These are phyloP conservation scores for roundworm (Caenorhabditis elegans) DNA, from an alignment of 1,140 invertebrate genomes.

Conservation along the genomic window DNA sequence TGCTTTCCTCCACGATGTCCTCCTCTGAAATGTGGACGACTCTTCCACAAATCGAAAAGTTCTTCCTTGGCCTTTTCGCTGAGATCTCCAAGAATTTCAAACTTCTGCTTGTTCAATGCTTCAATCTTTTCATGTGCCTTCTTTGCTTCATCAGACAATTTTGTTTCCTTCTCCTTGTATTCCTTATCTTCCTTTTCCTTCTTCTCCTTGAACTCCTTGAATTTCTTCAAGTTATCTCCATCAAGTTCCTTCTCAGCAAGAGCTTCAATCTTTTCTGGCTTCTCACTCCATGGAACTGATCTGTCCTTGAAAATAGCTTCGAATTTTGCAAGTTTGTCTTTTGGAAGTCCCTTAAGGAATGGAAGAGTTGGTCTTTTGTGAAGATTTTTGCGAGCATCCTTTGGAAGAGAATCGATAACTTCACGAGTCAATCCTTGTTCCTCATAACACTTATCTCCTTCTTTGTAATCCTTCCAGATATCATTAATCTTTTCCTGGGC, in stretches of 20 bases:
- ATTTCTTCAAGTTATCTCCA: conserved; percentile 34
- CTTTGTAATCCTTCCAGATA: conserved; percentile 44
- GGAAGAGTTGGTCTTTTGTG: conserved; percentile 30
- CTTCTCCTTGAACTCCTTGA: conserved; percentile 38
- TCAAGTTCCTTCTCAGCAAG: conserved; percentile 37
- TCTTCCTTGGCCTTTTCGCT: conserved; percentile 22
- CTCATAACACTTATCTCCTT: conserved; percentile 43
- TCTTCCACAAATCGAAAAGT: conserved; percentile 34
- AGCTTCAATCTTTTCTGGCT: conserved; percentile 36
- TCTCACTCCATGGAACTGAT: conserved; percentile 5
- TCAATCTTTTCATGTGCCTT: conserved; percentile 36
- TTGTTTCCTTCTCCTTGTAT: conserved; percentile 36
- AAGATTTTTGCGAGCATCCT: conserved; percentile 34
- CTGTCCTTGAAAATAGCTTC: conserved; percentile 31
- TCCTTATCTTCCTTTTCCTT: neutral
- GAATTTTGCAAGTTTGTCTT: conserved; percentile 20
- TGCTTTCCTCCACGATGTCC: conserved; percentile 17
- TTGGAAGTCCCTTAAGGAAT: conserved; percentile 23
- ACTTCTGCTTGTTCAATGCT: conserved; percentile 35
- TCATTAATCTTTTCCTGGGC: conserved; percentile 34
- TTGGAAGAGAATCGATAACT: conserved; percentile 31
- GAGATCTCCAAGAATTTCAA: conserved; percentile 2
- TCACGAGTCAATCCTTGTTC: conserved; percentile 39
- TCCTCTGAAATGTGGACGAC: conserved; percentile 13
- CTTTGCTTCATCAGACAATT: conserved; percentile 40